A percentile compares a stretch with the other conserved stretches of the same genome.
phyloP scores from a whole-genome alignment of 2,113 vertebrate species.

The Heptranchias perlo region DNA sequence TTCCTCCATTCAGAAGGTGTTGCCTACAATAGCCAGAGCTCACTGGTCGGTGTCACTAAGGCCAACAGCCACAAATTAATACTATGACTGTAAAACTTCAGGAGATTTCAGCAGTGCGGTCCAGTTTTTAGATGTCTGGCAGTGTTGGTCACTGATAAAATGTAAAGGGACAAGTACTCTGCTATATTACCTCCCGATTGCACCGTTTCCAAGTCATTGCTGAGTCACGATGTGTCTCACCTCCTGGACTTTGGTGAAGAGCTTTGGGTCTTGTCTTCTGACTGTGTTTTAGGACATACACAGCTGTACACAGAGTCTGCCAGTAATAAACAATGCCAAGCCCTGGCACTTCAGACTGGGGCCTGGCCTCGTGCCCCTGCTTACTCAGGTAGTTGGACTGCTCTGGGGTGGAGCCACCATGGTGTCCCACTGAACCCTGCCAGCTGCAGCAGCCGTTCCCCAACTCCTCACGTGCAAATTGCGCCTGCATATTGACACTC shows the following conservation, averaged over 20 bases:
- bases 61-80: not conserved
- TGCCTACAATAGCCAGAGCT: not conserved
- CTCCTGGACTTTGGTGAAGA: not conserved
- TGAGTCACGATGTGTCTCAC: not conserved
- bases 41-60: no score
- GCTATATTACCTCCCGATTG: not conserved
- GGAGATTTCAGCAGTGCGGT: not conserved
- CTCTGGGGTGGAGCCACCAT: not conserved
- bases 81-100: not conserved
- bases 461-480: not conserved
- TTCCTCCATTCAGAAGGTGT: not conserved
- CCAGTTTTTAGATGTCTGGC: not conserved
- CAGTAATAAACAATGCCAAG: not conserved
- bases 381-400: not conserved
- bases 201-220: not conserved
- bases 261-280: not conserved
- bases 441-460: not conserved
- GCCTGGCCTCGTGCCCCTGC: not conserved
- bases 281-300: not conserved
- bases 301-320: not conserved
- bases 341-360: not conserved
- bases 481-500: not conserved
- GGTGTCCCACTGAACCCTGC: not conserved
- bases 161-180: not conserved
- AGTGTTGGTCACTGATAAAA: not conserved